phyloP scores from a whole-genome alignment of 2,797 vertebrate species.

The Anguilla marmorata region DNA sequence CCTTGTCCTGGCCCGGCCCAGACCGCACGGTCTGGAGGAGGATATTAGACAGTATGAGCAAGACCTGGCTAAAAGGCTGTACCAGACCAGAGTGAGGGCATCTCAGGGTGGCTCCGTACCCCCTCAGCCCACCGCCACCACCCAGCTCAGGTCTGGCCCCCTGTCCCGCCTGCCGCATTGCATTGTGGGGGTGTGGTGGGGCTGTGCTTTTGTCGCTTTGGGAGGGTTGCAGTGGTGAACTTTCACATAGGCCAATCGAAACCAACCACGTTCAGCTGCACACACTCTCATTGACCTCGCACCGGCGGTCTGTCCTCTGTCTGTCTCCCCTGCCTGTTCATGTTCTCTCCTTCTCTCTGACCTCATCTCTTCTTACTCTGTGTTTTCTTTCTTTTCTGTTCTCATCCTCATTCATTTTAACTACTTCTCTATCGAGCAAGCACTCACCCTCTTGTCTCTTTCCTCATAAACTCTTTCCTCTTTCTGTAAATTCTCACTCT shows the following conservation, averaged over 20 bases:
- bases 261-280: neutral
- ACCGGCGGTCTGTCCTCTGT: neutral
- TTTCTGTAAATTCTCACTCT: neutral
- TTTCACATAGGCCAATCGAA: constrained; percentile 17
- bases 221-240: constrained; percentile 48
- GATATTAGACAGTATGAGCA: constrained; percentile 94
- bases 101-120: constrained; percentile 66
- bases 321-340: neutral
- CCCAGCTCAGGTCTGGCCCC: constrained; percentile 81
- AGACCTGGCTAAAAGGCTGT: constrained; percentile 89
- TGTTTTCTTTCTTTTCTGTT: constrained; percentile 2
- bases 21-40: constrained; percentile 86
- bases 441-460: neutral
- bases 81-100: constrained; percentile 86
- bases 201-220: constrained; percentile 47
- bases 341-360: neutral
- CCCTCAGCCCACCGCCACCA: constrained; percentile 69
- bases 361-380: constrained; percentile 23
- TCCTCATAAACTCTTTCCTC: neutral
- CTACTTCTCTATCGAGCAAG: neutral
- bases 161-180: constrained; percentile 64
- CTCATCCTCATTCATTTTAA: constrained; percentile 35
- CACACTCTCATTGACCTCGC: neutral
- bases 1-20: constrained; percentile 55
- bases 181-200: constrained; percentile 69